Evolutionary conservation across 2,888 invertebrate genomes (phyloP), one percentile per base, ranked within the genome.

Genomic region (Athripsodes cinereus): DNA sequence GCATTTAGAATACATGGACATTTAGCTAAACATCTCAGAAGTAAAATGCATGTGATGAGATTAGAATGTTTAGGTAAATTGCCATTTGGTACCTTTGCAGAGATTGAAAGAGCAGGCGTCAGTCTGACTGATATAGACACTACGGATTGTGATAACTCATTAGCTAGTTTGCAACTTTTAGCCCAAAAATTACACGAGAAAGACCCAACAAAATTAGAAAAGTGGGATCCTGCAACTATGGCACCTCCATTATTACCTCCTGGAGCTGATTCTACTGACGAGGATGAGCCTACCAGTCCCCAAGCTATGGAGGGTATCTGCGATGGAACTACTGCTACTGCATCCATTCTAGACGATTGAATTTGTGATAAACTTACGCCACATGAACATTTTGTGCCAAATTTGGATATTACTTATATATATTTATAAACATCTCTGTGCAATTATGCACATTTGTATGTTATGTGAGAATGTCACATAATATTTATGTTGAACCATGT

Each of bases 1-100:
- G 96, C 96, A 8, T 98, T 99, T 72, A 83, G 94, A 66, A 96
- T 96, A 68, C 96, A 96, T 69, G 98, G 97, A 0, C 97, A 97
- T 74, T 78, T 99, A 67, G 96, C 96, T 0, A 97, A 97, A 74
- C 98, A 99, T 79, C 80, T 98, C 61, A 85, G 97, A 57, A 95
- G 95, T 64, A 96, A 96, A 78, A 91, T 92, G 83, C 97, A 97
- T 70, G 94, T 96, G 46, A 92, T 92, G 86, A 88, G 92, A 67
- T 78, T 96, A 63, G 96, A 96, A 73, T 92, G 92, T 70, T 76
- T 94, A 63, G 93, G 93, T 58, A 95, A 95, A 74, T 76, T 97
- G 65, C 96, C 96, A 0, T 92, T 92, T 69, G 96, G 96, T 55
- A 90, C 95, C 48, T 95, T 94, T 71, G 93, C 94, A 10, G 93